A percentile compares a stretch with the other conserved stretches of the same genome.
Conservation (phyloP, 2,888 invertebrate species). For the Nebria salina region DNA sequence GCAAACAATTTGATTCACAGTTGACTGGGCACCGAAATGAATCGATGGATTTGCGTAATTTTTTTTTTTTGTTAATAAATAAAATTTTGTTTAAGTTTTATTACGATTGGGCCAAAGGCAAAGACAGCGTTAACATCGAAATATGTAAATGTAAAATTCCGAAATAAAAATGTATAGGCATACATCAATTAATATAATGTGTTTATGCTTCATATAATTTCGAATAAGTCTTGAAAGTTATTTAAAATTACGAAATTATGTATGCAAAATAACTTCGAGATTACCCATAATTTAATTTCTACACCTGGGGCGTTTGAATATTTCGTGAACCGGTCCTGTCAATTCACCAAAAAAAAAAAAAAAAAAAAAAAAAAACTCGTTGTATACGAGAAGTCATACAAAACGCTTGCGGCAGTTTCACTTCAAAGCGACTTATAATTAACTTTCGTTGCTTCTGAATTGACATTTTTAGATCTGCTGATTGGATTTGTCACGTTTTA, state of each 20-base stretch:
- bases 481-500: neutral
- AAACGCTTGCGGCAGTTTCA: slow-evolving; percentile 1
- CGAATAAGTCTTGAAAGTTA: neutral
- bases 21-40: neutral
- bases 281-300: neutral
- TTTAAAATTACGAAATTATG: neutral
- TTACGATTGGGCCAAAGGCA: too few relatives aligned
- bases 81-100: too few relatives aligned
- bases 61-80: too few relatives aligned
- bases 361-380: neutral
- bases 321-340: slow-evolving; percentile 1
- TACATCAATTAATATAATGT: neutral
- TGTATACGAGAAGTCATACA: slow-evolving; percentile 39
- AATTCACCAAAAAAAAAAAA: neutral
- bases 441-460: slow-evolving; percentile 37
- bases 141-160: too few relatives aligned
- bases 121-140: too few relatives aligned
- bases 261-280: neutral
- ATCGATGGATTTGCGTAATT: too few relatives aligned
- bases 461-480: slow-evolving; percentile 33
- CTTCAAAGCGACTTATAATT: slow-evolving; percentile 35
- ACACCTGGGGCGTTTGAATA: neutral
- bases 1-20: neutral
- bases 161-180: too few relatives aligned
- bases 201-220: neutral